Base-by-base conservation (phyloP, 2,113 vertebrate genomes). In the Sorex araneus region DNA sequence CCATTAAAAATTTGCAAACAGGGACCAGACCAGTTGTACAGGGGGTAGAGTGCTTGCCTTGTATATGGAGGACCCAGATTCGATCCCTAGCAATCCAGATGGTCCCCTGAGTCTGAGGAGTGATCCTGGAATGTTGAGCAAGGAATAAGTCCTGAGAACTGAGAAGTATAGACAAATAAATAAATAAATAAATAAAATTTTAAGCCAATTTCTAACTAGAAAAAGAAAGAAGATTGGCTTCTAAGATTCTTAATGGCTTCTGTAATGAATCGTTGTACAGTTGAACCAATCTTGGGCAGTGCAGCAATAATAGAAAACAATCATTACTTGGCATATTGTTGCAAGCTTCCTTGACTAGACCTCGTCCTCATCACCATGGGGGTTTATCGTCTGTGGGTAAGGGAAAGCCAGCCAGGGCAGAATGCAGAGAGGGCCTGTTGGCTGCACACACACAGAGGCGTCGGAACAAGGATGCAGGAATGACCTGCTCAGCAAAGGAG, bases 381-480 rank as follows among this genome's bases (percentile, higher is more conserved):
- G 21, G 10, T 30, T 27, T 47, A 34, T 4, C 25, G 13, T 34
- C 43, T 45, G 3, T 36, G 36, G 28, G 74, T 63, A 70, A 30
- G 0, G 13, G 57, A 15, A 11, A 15, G 43, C 47, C 32, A 60
- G 8, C 6, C 19, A 6, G 19, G 9, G 3, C 6, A 36, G 15
- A 66, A 32, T 16, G 47, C 18, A 7, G 7, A 15, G 30, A 60
- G 27, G 13, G 9, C 3, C 5, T 1, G 2, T 2, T 9, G 23
- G 47, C 70, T 9, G 11, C 32, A 2, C 23, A 47, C 32, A 2
- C 23, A 47, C 6, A 3, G 4, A 7, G 19, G 6, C 16, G 0
- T 57, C 3, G 4, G 28, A 4, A 11, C 28, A 8, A 0, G 3
- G 57, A 15, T 28, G 28, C 45, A 8, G 73, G 12, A 76, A 15